Evolutionary conservation across 2,113 vertebrate species (phyloP), one percentile per base, ranked within the genome.

Genomic region (Himantopus leucocephalus): DNA sequence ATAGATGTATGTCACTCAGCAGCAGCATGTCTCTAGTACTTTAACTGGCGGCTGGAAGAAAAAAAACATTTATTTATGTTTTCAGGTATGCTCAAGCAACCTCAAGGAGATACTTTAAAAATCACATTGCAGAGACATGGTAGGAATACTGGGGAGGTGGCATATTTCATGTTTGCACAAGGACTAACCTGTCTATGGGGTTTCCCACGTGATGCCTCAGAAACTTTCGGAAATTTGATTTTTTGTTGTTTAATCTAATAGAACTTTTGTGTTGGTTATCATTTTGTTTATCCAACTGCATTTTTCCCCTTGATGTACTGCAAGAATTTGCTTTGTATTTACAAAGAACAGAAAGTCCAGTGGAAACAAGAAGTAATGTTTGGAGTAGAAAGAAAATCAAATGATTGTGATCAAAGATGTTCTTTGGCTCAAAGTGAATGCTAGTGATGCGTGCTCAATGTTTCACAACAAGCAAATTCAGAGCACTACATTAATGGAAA

Each of bases 1-100:
- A 45, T 60, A 79, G 59, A 72, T 91, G 53, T 32, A 58, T 95
- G 92, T 94, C 96, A 90, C 71, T 90, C 75, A 92, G 78, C 59
- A 85, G 58, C 55, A 83, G 32, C 29, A 4, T 58, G 19, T 85
- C 74, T 92, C 17, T 47, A 80, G 43, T 86, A 63, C 56, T 74
- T 86, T 58, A 92, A 29, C 16, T 78, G 60, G 35, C 34, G 86
- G 56, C 26, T 41, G 43, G 10, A 72, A 88, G 60, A 15, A 63
- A 88, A 77, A 88, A 9, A 1, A 10, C 3, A 22, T 56, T 50
- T 85, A 41, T 85, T 82, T 68, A 32, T 50, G 27, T 14, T 82
- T 94, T 81, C 52, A 58, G 12, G 12, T 86, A n/a, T 37, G 23
- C 13, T 92, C 18, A 50, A 73, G 59, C 30, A 91, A 39, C 37